These are phyloP conservation scores for Agrotis clavis DNA, from an alignment of 2,888 invertebrate genomes.

Conservation along the genomic window DNA sequence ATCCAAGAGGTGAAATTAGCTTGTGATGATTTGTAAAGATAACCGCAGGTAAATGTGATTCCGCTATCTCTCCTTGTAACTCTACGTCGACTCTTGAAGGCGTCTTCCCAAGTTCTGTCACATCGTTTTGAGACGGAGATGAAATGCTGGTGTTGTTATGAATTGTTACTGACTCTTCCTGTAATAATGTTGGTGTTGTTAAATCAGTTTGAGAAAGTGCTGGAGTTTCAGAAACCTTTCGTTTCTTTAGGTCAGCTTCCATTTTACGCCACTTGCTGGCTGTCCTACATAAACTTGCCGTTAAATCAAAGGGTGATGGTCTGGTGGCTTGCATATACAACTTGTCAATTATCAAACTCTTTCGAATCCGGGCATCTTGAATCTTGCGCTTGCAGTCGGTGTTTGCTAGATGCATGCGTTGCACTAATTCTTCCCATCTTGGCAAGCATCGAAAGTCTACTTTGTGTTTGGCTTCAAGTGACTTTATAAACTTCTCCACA, in stretches of 20 bases:
- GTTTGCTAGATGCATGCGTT: conserved; percentile 72
- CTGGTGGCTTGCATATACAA: conserved; percentile 76
- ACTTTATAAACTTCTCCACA: conserved; percentile 77
- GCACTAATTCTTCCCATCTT: conserved; percentile 78
- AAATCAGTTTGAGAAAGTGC: conserved; percentile 1
- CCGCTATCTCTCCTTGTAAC: conserved; percentile 12
- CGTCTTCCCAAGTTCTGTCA: not conserved
- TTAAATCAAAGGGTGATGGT: conserved; percentile 81
- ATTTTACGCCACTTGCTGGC: conserved; percentile 75
- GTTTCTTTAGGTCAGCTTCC: conserved; percentile 55
- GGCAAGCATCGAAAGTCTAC: conserved; percentile 79
- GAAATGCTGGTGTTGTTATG: conserved; percentile 77
- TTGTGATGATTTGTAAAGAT: conserved; percentile 78
- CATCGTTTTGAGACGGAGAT: conserved; percentile 36
- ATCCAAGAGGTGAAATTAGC: conserved; percentile 72
- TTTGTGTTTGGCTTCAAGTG: conserved; percentile 75
- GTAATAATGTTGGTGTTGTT: conserved; percentile 55
- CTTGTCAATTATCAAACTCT: conserved; percentile 78
- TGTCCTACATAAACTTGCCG: conserved; percentile 77
- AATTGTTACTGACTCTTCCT: conserved; percentile 55
- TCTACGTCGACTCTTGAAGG: conserved; percentile 57
- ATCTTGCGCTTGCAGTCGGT: conserved; percentile 76
- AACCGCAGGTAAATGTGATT: conserved; percentile 68
- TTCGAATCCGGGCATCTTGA: conserved; percentile 75
- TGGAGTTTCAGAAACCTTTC: conserved; percentile 26